Evolutionary conservation across 2,797 vertebrate species (phyloP), one percentile per base, ranked within the genome.

Genomic region (Cryptoblepharus egeriae): DNA sequence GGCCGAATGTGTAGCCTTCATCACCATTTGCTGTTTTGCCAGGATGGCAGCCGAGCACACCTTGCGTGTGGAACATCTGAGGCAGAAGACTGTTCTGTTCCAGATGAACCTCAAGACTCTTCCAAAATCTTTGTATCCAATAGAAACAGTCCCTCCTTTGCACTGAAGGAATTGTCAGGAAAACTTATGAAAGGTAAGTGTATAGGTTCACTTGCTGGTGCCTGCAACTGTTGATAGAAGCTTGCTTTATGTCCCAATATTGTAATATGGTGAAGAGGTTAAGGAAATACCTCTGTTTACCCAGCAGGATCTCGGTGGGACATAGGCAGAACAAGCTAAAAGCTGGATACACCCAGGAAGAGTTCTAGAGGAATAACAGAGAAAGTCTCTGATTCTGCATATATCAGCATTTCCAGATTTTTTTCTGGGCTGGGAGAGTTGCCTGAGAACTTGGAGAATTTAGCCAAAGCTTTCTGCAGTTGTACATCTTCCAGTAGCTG

Each of bases 101-200:
- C 96, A 18, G 92, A 79, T 85, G 96, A 94, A 64, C 88, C 85
- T 85, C 96, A 94, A 90, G 95, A 94, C 80, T 89, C 95, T 92
- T 97, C 97, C 93, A 97, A 91, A 95, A 95, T 96, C 7, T 94
- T 95, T 16, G 95, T 96, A 55, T 96, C 97, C 69, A 94, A 90
- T 75, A 97, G 97, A 93, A 94, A 90, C 88, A 97, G 95, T 92
- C 87, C 96, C 0, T 95, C 94, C 90, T 97, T 95, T 92, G 96
- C 96, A 84, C 94, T 98, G 79, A 95, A 93, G 86, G 98, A 98
- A 80, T 94, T 99, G 87, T 98, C 97, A 4, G 97, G 96, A 93
- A 98, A 97, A 89, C 96, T 99, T 86, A 99, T 99, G 98, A 99
- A 98, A 96, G 97, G 99, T 99, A 95, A 97, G 98, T 97, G 80